Evolutionary conservation across 1,140 invertebrate species (phyloP).

Genomic region (Cataglyphis hispanica): DNA sequence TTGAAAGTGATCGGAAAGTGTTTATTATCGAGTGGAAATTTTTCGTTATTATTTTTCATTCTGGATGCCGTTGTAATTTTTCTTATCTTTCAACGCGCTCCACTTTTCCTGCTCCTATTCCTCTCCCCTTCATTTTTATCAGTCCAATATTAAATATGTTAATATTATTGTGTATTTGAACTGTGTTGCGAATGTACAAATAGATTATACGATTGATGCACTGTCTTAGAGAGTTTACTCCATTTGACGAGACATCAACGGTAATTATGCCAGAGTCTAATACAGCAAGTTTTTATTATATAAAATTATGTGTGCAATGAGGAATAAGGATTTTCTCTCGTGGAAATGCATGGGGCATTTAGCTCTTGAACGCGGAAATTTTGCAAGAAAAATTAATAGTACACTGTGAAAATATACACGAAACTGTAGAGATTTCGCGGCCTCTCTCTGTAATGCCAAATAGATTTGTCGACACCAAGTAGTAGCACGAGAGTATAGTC

Average conservation of each 20-base stretch:
- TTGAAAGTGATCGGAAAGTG: background rate
- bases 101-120: background rate
- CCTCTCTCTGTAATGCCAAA: conserved; percentile 45
- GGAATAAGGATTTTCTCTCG: conserved; percentile 32
- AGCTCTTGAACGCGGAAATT: background rate
- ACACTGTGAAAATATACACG: conserved; percentile 3
- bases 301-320: conserved; percentile 70
- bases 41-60: background rate
- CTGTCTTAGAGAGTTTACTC: conserved; percentile 74
- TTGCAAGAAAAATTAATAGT: conserved; percentile 6
- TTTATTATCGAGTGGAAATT: conserved; percentile 44
- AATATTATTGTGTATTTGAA: conserved; percentile 84
- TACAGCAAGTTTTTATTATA: conserved; percentile 43
- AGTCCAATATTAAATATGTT: conserved; percentile 84
- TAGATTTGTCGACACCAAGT: conserved; percentile 24
- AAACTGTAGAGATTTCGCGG: conserved; percentile 28
- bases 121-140: conserved; percentile 53
- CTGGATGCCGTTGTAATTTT: conserved; percentile 26
- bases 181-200: conserved; percentile 83
- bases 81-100: conserved; percentile 44
- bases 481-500: conserved; percentile 24
- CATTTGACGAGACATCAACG: conserved; percentile 78
- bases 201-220: conserved; percentile 82
- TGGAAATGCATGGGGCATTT: background rate
- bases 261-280: conserved; percentile 64